Base-by-base conservation (phyloP, 2,888 invertebrate species). In the Macaria notata region DNA sequence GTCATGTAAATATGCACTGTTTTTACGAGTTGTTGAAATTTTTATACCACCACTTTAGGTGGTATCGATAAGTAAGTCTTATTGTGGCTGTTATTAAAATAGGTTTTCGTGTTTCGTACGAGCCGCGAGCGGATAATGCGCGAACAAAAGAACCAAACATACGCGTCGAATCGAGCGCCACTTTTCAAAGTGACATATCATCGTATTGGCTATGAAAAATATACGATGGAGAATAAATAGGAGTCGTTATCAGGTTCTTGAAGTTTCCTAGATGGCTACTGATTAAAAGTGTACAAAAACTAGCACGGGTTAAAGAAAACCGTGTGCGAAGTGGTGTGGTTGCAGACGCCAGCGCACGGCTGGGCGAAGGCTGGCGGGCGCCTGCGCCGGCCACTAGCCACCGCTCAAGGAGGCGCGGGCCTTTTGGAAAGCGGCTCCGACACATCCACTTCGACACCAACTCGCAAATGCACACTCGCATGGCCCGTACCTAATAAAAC, bases 111-210 rank as follows among this genome's bases (percentile, higher is more conserved):
- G 71, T 81, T 80, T 75, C 73, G 73, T 74, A 76, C 78, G 75
- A 78, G 75, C 68, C 72, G 75, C 73, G 70, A 74, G 75, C 81
- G 76, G 76, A 84, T 84, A 83, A 80, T 76, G 64, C 62, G 71
- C 69, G 73, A 83, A 89, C 88, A 89, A 89, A 86, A 87, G 88
- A 86, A 82, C 69, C 77, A 80, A 84, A 88, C 84, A 82, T 77
- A 85, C 84, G 83, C 77, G 81, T 77, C 86, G 81, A 88, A 87
- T 86, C 71, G 80, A 75, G 72, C 72, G 75, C 76, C 74, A 78
- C 75, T 81, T 84, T 84, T 82, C 80, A 77, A 81, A 73, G 77
- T 75, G 77, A 79, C 78, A 78, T 19, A 19, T 80, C 75, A 75
- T 76, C 71, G 71, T 57, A 62, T 72, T 51, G 65, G 63, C 36